A percentile compares a stretch with the other conserved stretches of the same genome.
phyloP scores from a whole-genome alignment of 2,797 vertebrate species.

The Aulostomus chinensis region DNA sequence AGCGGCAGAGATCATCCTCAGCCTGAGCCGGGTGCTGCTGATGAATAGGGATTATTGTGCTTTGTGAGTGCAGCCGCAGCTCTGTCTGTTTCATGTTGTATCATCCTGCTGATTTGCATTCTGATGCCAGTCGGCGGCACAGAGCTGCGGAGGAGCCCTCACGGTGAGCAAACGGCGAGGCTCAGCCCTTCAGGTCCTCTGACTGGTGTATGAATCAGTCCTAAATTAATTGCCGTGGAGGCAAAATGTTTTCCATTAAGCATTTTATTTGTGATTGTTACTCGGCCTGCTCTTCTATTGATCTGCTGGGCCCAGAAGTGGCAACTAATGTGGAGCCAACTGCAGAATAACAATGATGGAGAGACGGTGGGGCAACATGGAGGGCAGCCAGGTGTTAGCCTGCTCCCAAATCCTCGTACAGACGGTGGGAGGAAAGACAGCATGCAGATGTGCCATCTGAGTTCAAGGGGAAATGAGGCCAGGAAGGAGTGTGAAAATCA shows the following conservation, averaged over 20 bases:
- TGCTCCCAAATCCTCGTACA: slow-evolving; percentile 32
- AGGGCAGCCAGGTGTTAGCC: slow-evolving; percentile 34
- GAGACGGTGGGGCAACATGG: slow-evolving; percentile 8
- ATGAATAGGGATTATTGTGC: slow-evolving; percentile 62
- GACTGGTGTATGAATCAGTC: slow-evolving; percentile 56
- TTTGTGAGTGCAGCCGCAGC: slow-evolving; percentile 55
- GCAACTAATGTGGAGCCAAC: slow-evolving; percentile 11
- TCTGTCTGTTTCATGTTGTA: slow-evolving; percentile 40
- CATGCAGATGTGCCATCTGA: slow-evolving; percentile 44
- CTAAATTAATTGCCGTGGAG: slow-evolving; percentile 54
- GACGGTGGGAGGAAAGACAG: slow-evolving; percentile 18
- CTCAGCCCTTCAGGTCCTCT: slow-evolving; percentile 25
- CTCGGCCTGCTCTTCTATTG: slow-evolving; percentile 52
- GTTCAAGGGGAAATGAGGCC: slow-evolving; percentile 55
- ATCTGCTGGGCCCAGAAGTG: slow-evolving; percentile 50
- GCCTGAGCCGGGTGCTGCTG: slow-evolving; percentile 44
- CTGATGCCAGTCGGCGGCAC: slow-evolving; percentile 40
- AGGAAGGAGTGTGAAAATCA: slow-evolving; percentile 51
- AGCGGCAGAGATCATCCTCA: too few relatives aligned
- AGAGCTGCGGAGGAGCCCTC: slow-evolving; percentile 46
- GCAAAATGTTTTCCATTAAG: slow-evolving; percentile 51
- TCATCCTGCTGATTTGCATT: slow-evolving; percentile 63
- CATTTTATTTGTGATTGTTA: slow-evolving; percentile 41
- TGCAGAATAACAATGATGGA: slow-evolving; percentile 50
- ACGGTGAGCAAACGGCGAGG: slow-evolving; percentile 29